phyloP scores from a whole-genome alignment of 2,797 vertebrate species.

The Acipenser transmontanus region DNA sequence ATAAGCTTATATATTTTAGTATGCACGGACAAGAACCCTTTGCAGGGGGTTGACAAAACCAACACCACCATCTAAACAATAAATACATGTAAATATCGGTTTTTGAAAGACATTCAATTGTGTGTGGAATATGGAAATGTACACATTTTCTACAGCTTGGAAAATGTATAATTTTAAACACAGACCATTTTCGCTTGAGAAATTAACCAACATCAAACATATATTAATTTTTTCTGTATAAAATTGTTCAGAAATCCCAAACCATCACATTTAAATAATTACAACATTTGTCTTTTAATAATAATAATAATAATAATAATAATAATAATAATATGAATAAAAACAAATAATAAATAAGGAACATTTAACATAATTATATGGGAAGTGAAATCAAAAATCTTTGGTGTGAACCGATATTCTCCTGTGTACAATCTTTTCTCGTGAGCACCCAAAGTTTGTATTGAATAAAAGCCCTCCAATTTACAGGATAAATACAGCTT shows the following conservation, averaged over 20 bases:
- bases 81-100: no score
- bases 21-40: no score
- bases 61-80: no score
- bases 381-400: conserved; percentile 12
- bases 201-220: no score
- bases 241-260: not conserved
- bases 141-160: no score
- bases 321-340: not conserved
- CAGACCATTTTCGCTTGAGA: no score
- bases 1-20: no score
- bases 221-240: not conserved
- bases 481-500: not conserved
- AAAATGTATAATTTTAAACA: no score
- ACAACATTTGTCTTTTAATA: not conserved
- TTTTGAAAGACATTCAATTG: no score
- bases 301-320: conserved; percentile 5
- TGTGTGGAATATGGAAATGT: no score
- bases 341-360: not conserved
- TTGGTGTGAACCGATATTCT: conserved; percentile 12
- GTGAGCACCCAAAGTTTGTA: not conserved
- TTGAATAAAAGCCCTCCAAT: not conserved
- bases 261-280: not conserved
- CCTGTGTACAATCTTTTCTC: no score
- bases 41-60: no score
- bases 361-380: not conserved